Conservation (phyloP, 2,797 vertebrate species). For the Hapalemur alaotrensis region DNA sequence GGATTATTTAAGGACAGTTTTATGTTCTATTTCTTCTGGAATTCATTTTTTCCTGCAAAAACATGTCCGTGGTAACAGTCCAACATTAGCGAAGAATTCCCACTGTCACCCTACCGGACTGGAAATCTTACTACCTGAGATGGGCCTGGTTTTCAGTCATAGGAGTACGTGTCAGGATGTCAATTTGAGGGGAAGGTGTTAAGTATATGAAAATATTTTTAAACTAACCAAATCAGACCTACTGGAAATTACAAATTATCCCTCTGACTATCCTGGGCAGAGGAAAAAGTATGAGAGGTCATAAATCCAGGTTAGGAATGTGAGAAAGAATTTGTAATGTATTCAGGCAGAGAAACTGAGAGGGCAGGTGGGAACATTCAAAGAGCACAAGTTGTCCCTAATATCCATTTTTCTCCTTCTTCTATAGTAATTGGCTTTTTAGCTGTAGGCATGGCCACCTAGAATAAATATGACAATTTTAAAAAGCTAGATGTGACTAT, state of each 20-base stretch:
- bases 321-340: background rate
- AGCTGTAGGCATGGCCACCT: background rate
- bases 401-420: background rate
- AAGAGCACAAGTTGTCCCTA: background rate
- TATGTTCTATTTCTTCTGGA: conserved; percentile 30
- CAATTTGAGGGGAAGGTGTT: background rate
- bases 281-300: background rate
- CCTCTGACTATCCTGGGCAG: background rate
- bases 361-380: background rate
- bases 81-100: background rate
- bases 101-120: background rate
- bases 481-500: background rate
- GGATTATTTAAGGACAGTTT: conserved; percentile 1
- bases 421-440: background rate
- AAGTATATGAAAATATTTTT: background rate
- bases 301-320: background rate
- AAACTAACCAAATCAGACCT: background rate
- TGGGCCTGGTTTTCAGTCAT: background rate
- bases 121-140: background rate
- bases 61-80: background rate
- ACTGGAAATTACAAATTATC: background rate
- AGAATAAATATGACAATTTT: background rate
- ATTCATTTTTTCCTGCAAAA: background rate
- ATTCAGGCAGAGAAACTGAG: background rate
- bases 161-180: background rate